Evolutionary conservation across 2,797 vertebrate species (phyloP), one percentile per base, ranked within the genome.

Genomic region (Danio kyathit): DNA sequence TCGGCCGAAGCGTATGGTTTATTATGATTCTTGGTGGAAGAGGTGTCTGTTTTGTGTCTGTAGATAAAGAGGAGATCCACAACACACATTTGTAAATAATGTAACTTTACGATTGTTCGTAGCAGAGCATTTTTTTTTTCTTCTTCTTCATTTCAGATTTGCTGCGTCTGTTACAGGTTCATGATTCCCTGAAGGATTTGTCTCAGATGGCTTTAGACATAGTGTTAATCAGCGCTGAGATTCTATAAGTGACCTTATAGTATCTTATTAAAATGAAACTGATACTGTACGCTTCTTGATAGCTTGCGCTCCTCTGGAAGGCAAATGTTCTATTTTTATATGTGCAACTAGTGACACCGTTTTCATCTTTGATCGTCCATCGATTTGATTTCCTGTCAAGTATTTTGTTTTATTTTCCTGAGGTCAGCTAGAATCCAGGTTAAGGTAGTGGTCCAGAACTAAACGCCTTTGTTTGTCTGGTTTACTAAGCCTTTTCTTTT

Each of bases 321-420:
- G 89, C 86, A 91, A 91, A 92, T 82, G 48, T 91, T 92, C 86
- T 94, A 94, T 95, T 94, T 94, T 93, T 94, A 88, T 93, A 93
- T 90, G 90, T 91, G 87, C 84, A 88, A 82, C 84, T 85, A 84
- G 75, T 86, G 81, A 83, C 84, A 80, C 74, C 52, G 38, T 66
- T 74, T 60, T 81, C 84, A 60, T 74, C 64, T 82, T 54, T 60
- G 59, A 74, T 81, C 79, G 75, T 63, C 66, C 71, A 65, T 71
- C 63, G 70, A 56, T 71, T 74, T 70, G 67, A n/a, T 49, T 67
- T 71, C 54, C 29, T 67, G 3, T 67, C 3, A 67, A 29, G 29
- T 29, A 29, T 29, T 29, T 29, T 29, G 29, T 29, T 29, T 29
- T 29, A 17, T 66, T 64, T 74, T 63, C 46, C 40, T 63, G 57